Base-by-base conservation (phyloP, 2,113 vertebrate species). In the Odontophorus gujanensis region DNA sequence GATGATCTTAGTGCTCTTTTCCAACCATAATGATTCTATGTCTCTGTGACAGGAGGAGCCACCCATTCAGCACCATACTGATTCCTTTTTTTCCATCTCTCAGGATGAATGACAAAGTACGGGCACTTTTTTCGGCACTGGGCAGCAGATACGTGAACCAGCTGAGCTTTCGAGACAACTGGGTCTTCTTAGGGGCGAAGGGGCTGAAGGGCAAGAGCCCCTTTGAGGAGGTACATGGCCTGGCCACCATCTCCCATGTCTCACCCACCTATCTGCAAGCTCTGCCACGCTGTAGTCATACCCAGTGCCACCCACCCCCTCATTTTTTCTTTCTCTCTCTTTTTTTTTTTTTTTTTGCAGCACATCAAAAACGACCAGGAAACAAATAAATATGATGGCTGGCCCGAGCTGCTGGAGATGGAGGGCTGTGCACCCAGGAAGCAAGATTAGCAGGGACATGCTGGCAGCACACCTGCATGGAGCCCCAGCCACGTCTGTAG, bases 141-240 rank as follows among this genome's bases (percentile, higher is more conserved):
- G 99, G 99, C 73, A 99, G 99, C 90, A 96, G 91, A 76, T 69
- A 98, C 1, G 97, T 98, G 73, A 73, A 13, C 28, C 76, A 97
- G 0, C n/a, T 99, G n/a, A 95, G 97, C 30, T 97, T 92, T 75
- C 95, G 98, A 74, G 99, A 99, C 96, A 98, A 92, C 96, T 99
- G 99, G 99, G 93, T 98, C 72, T 99, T 99, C 96, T n/a, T 98
- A 48, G 98, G 98, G 38, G 97, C 96, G 12, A 97, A 90, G 59
- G 97, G 97, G 65, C 21, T 97, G 19, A 94, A 69, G 45, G 73
- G n/a, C 57, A 98, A 96, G 88, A 98, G 97, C 76, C 96, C 97
- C 14, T 99, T 98, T 97, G 99, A 99, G 95, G 96, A 98, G 98
- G 99, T 99, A 93, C 4, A 3, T 58, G 19, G 14, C 11, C 32